Conservation (phyloP, 2,888 invertebrate species). For the Hypselothyrea guttata region DNA sequence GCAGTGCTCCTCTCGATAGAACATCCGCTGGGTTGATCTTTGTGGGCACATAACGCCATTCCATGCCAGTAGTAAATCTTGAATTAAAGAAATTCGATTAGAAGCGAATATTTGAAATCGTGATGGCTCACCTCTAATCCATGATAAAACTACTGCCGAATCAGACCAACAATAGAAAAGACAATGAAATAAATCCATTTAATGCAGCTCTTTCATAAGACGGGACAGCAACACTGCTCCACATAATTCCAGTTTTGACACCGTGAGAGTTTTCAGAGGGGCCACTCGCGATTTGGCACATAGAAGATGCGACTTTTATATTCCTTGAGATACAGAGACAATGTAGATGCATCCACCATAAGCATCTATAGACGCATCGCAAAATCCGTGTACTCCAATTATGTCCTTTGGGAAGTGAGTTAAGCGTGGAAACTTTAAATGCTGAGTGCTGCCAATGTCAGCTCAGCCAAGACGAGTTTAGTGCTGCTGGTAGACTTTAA, state of each 20-base stretch:
- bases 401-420: no score
- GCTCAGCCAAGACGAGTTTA: no score
- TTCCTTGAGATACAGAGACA: not conserved
- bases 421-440: no score
- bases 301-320: not conserved
- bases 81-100: not conserved
- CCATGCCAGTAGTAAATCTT: not conserved
- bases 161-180: not conserved
- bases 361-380: not conserved
- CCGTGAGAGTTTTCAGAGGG: not conserved
- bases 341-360: slow-evolving; percentile 4
- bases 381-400: not conserved
- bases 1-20: no score
- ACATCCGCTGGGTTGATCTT: no score
- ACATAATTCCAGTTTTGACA: not conserved
- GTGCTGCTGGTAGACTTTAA: no score
- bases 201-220: not conserved
- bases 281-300: not conserved
- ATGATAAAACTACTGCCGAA: not conserved
- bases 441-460: no score
- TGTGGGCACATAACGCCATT: no score
- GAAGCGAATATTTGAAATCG: not conserved
- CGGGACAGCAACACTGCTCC: not conserved
- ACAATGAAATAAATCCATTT: not conserved
- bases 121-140: not conserved